Base-by-base conservation (phyloP, 2,797 vertebrate genomes). In the Channallabes apus region DNA sequence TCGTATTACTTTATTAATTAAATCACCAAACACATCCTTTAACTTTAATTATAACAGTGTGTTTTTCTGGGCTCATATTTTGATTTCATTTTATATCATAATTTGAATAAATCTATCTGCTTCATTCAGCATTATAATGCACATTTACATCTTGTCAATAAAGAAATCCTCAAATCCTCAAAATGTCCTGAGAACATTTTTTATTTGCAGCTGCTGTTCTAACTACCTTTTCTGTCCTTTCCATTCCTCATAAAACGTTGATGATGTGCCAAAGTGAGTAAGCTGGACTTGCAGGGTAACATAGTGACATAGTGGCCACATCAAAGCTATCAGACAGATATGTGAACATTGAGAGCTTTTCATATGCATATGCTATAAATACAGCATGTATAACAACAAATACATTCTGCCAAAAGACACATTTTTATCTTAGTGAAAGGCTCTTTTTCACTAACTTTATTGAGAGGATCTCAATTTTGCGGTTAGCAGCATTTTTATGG, bases 251-350 rank as follows among this genome's bases (percentile, higher is more conserved):
- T 91, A 98, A 97, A 97, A 24, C 96, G 95, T 95, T 98, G 88
- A 95, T 99, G 89, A 99, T 99, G 98, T 95, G 97, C 81, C 96
- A 96, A 89, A 94, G 93, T 0, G 97, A 99, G 93, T 0, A 96
- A 98, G 64, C 84, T 97, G 82, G 97, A 98, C 82, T 85, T 77
- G 56, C 91, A 93, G 0, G 96, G 96, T 38, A 95, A 96, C 82
- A 92, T 96, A 14, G 96, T 98, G 4, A 96, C 82, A 92, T 96
- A 15, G 96, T 98, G 4, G 97, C 96, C 69, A 96, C 96, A 0
- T 99, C 97, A 17, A 96, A 90, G 91, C 93, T 97, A 0, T 97
- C 97, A 86, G 97, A 97, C 82, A 96, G 93, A 90, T 96, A 96
- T 0, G 96, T 96, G 15, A 82, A 6, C 24, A 46, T 6, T 56